phyloP scores from a whole-genome alignment of 2,797 vertebrate genomes.

The Anguilla marmorata region DNA sequence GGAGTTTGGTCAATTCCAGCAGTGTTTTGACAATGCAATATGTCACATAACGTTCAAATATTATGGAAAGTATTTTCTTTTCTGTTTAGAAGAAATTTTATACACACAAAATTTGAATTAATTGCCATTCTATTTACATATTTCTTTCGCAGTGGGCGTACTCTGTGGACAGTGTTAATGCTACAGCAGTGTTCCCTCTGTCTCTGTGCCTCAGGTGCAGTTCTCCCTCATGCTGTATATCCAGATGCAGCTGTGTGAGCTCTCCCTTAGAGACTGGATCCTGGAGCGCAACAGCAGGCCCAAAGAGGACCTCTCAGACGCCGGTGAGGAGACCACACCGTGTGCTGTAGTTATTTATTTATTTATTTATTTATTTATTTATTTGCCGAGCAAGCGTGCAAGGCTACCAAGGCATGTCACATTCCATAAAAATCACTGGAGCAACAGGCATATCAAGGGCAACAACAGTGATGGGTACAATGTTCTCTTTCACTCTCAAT shows the following conservation, averaged over 20 bases:
- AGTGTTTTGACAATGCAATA: too few species aligned
- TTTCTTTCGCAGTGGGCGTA: neutral
- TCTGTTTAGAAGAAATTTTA: too few species aligned
- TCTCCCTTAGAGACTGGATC: conserved; percentile 94
- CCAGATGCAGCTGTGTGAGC: conserved; percentile 96
- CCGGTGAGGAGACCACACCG: conserved; percentile 33
- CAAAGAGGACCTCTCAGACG: conserved; percentile 43
- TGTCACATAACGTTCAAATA: neutral
- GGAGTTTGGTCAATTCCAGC: too few species aligned
- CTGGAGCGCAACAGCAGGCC: conserved; percentile 74
- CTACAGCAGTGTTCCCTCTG: neutral
- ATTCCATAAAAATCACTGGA: neutral
- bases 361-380: conserved; percentile 25
- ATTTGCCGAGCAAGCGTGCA: neutral
- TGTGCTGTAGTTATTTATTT: neutral
- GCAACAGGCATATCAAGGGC: neutral
- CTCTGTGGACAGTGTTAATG: neutral
- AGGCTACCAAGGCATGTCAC: neutral
- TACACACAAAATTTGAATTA: too few species aligned
- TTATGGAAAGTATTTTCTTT: neutral
- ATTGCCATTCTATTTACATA: too few species aligned
- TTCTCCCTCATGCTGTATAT: conserved; percentile 95
- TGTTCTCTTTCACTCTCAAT: neutral
- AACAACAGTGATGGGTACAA: neutral
- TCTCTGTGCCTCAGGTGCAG: conserved; percentile 69